phyloP scores from a whole-genome alignment of 2,888 invertebrate genomes.

The Cephus pulcher region DNA sequence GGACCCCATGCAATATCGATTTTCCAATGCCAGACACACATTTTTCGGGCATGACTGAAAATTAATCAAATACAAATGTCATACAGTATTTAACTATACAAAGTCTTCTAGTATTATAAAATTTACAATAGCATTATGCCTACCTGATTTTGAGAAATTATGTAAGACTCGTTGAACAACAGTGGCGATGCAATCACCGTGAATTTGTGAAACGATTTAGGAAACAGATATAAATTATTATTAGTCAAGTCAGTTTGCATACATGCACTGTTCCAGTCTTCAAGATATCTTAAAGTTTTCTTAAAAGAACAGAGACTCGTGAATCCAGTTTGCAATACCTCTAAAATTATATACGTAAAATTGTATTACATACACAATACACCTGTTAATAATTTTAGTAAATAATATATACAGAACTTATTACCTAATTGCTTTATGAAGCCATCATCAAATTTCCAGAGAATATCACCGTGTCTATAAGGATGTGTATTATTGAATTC shows the following conservation, averaged over 20 bases:
- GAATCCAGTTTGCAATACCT: constrained; percentile 56
- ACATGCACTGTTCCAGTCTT: constrained; percentile 64
- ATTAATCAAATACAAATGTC: background rate
- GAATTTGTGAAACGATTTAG: constrained; percentile 52
- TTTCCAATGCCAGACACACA: constrained; percentile 46
- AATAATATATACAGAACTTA: background rate
- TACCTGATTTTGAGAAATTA: constrained; percentile 25
- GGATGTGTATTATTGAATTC: constrained; percentile 40
- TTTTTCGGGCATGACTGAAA: constrained; percentile 48
- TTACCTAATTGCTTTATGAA: constrained; percentile 51
- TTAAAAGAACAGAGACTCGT: constrained; percentile 54
- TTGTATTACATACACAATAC: background rate
- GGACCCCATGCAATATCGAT: constrained; percentile 47
- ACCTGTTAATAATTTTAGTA: background rate
- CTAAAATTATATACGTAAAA: constrained; percentile 30
- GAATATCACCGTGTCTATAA: constrained; percentile 47
- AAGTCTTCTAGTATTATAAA: background rate
- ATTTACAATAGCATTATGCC: background rate
- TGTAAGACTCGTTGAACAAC: constrained; percentile 42
- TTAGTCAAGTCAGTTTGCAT: constrained; percentile 61
- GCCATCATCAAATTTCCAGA: constrained; percentile 49
- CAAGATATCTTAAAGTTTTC: constrained; percentile 65
- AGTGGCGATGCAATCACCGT: constrained; percentile 50
- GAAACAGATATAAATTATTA: constrained; percentile 59
- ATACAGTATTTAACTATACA: background rate